Base-by-base conservation (phyloP, 2,113 vertebrate genomes). In the Formicarius rufipectus region DNA sequence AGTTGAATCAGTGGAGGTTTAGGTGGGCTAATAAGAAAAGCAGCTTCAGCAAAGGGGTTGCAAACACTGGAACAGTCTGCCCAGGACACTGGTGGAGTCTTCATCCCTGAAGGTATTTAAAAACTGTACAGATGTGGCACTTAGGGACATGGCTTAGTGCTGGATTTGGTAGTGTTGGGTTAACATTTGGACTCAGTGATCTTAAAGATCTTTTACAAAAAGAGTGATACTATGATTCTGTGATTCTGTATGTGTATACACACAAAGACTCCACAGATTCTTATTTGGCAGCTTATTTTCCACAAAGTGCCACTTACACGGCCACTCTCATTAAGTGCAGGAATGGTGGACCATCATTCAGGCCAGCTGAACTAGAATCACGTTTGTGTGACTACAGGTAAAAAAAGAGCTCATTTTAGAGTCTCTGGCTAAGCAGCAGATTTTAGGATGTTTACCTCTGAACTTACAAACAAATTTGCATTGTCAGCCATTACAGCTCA, bases 361-460 rank as follows among this genome's bases (percentile, higher is more conserved):
- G 24, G 40, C 16, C 14, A 69, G 9, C 2, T 12, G 28, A 79
- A 67, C 18, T 68, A 23, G 17, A 59, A n/a, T 35, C 25, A 40
- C 6, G 28, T 18, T 40, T 53, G 3, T 37, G 8, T 2, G 6
- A 7, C 25, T 66, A 44, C 4, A 0, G 16, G 13, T 12, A 3
- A 31, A 47, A 74, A 59, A 42, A 14, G 0, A 16, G 3, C 7
- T 73, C 6, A 16, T 77, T 58, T 58, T 40, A 92, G 7, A 50
- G 7, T 39, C 11, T 58, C 7, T 22, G 8, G 24, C 5, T 8
- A 89, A 69, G 64, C 52, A 87, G 24, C 10, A 78, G 33, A 33
- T 22, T 80, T 52, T 84, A 20, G 2, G 5, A 40, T 71, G 30
- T 45, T 91, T 95, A 49, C 10, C 44, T 72, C 23, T 6, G 8